Evolutionary conservation across 1,140 invertebrate genomes (phyloP).

Genomic region (Drosophila quadrilineata): DNA sequence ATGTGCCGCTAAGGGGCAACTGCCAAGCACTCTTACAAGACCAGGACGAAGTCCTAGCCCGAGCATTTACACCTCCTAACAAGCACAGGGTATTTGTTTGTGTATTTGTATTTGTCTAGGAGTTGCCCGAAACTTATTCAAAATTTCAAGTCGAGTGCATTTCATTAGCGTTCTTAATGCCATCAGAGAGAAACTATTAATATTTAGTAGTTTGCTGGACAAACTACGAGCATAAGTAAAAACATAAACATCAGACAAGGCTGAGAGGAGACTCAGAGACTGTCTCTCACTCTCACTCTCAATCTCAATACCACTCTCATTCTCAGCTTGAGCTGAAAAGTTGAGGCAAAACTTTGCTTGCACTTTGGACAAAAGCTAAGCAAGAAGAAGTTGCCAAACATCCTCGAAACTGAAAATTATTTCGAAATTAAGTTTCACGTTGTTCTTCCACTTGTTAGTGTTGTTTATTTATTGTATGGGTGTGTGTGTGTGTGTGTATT

Average conservation of each 20-base stretch:
- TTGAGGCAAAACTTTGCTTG: slow-evolving; percentile 55
- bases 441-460: slow-evolving; percentile 1
- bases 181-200: slow-evolving; percentile 74
- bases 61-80: slow-evolving; percentile 27
- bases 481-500: slow-evolving; percentile 14
- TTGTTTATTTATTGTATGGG: slow-evolving; percentile 3
- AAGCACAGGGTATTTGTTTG: slow-evolving; percentile 51
- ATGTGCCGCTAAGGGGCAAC: too few species aligned
- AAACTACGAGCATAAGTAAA: slow-evolving; percentile 64
- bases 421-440: slow-evolving; percentile 73
- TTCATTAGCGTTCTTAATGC: slow-evolving; percentile 74
- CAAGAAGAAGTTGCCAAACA: slow-evolving; percentile 53
- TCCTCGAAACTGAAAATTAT: slow-evolving; percentile 59
- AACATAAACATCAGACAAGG: slow-evolving; percentile 49
- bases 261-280: neutral
- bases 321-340: slow-evolving; percentile 16
- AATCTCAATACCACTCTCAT: slow-evolving; percentile 2
- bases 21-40: too few species aligned
- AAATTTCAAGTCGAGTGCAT: slow-evolving; percentile 44
- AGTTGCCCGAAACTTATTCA: slow-evolving; percentile 33
- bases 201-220: slow-evolving; percentile 55
- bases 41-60: too few species aligned
- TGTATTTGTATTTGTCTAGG: slow-evolving; percentile 6
- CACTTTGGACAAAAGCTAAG: slow-evolving; percentile 38
- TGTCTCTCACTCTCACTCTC: neutral